These are phyloP conservation scores for Cerastis leucographa DNA, from an alignment of 2,888 invertebrate genomes.

Conservation along the genomic window DNA sequence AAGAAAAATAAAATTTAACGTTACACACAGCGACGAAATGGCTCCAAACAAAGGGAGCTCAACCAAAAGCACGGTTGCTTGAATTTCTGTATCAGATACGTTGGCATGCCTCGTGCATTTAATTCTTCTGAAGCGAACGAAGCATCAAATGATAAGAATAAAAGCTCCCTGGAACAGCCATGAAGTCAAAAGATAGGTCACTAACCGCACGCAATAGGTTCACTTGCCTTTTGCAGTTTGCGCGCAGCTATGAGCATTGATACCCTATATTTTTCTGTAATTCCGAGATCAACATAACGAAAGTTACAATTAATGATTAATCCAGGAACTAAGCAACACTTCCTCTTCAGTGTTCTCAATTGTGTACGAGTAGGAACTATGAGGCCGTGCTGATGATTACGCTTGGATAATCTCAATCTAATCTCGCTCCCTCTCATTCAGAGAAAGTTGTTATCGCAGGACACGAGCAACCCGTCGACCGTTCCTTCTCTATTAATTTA, in stretches of 20 bases:
- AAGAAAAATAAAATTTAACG: conserved; percentile 43
- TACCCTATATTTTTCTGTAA: conserved; percentile 56
- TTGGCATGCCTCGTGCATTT: conserved; percentile 18
- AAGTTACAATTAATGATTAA: conserved; percentile 66
- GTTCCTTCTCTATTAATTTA: conserved; percentile 64
- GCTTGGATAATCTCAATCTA: conserved; percentile 83
- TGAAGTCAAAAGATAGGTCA: conserved; percentile 25
- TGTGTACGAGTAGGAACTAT: conserved; percentile 82
- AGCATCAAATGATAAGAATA: conserved; percentile 22
- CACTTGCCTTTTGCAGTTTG: conserved; percentile 22
- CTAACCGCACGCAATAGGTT: conserved; percentile 18
- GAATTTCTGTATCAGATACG: conserved; percentile 39
- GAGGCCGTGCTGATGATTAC: conserved; percentile 83
- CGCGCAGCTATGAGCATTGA: conserved; percentile 17
- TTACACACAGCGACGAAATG: conserved; percentile 31
- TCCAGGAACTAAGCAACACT: conserved; percentile 74
- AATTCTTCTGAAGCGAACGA: conserved; percentile 26
- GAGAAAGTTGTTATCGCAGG: conserved; percentile 82
- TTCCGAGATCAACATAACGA: conserved; percentile 59
- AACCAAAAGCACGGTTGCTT: conserved; percentile 42
- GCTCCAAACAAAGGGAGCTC: conserved; percentile 52
- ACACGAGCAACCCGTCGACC: conserved; percentile 56
- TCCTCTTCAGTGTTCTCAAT: conserved; percentile 78
- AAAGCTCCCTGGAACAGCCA: not conserved
- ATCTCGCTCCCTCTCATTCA: conserved; percentile 79